A percentile compares a stretch with the other conserved stretches of the same genome.
Conservation (phyloP, 2,888 invertebrate species). For the Rotaria sp. region DNA sequence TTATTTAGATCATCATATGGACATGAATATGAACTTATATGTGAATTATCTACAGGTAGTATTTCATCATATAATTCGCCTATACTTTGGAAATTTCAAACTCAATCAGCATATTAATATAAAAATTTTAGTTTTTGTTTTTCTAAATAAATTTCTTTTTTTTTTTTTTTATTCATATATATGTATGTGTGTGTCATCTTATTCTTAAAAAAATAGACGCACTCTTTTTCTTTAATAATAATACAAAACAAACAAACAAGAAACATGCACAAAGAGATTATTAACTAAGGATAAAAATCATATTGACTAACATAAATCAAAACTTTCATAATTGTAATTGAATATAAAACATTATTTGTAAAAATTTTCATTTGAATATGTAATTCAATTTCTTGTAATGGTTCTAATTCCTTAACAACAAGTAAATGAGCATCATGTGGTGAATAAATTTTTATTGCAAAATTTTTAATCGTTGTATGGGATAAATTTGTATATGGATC, state of each 20-base stretch:
- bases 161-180: too few relatives aligned
- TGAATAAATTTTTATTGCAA: background rate
- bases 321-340: slow-evolving; percentile 3
- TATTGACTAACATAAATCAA: slow-evolving; percentile 1
- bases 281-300: background rate
- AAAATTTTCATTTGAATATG: background rate
- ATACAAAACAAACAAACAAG: background rate
- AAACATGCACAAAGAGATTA: background rate
- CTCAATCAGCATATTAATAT: background rate
- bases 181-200: too few relatives aligned
- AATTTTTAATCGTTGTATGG: background rate
- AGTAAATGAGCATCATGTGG: background rate
- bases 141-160: too few relatives aligned
- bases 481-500: background rate
- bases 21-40: background rate
- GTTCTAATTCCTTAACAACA: background rate
- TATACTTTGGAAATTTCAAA: background rate
- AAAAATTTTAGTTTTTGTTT: background rate
- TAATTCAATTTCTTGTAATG: background rate
- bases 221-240: background rate
- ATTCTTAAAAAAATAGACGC: background rate
- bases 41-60: background rate
- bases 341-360: background rate
- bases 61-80: background rate
- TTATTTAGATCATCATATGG: background rate